Base-by-base conservation (phyloP, 2,888 invertebrate species). In the Acrobasis consociella region DNA sequence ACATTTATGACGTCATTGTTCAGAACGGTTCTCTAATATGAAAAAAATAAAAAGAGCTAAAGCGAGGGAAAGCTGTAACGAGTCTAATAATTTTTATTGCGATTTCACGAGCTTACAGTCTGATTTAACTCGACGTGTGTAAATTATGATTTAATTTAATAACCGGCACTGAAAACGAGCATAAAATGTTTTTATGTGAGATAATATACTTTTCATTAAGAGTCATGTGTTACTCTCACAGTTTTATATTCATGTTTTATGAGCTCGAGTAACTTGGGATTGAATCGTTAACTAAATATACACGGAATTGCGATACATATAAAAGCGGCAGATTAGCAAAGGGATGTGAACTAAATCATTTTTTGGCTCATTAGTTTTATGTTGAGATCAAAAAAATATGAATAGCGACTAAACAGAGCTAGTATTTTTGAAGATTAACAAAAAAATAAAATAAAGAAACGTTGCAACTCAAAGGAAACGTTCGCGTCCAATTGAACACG, bases 91-190 rank as follows among this genome's bases (percentile, higher is more conserved):
- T 89, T 87, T 89, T 87, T 87, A 89, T 88, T 83, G 82, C 83
- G 78, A 82, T 86, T 86, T 86, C 86, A 89, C 85, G 82, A 85
- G 84, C 84, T 83, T 78, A 81, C 85, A 83, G 82, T 83, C 82
- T 81, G 89, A 90, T 89, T 88, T 87, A 84, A 85, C 85, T 83
- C 81, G 77, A 82, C 81, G 85, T 83, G 88, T 87, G 87, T 89
- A 90, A 89, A 89, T 91, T 89, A 89, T 88, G 85, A 88, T 89
- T 87, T 87, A 87, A 90, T 90, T 90, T 89, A 89, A 91, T 89
- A 90, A 87, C 86, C 81, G 69, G 70, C 84, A 80, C 77, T 85
- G 86, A 85, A 86, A 87, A 88, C 82, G 85, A 80, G 80, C 83
- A 79, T 88, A 85, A 89, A 89, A 86, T 83, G 83, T 88, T 90